Evolutionary conservation across 2,113 vertebrate species (phyloP).

Genomic region (Lasiurus borealis): DNA sequence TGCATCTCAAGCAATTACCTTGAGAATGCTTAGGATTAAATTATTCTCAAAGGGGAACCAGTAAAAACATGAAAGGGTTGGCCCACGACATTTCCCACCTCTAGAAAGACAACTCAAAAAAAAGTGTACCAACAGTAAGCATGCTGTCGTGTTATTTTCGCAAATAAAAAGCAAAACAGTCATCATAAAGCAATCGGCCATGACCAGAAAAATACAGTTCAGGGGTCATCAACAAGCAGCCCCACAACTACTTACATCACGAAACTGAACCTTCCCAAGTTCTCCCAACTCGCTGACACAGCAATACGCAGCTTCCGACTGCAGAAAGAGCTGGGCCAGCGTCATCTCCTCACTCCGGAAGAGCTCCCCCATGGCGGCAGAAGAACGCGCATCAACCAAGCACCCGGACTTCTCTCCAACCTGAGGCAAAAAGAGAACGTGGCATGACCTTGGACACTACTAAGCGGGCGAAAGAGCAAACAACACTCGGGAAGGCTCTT

Average conservation of each 20-base stretch:
- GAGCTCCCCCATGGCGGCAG: constrained; percentile 94
- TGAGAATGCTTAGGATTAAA: background rate
- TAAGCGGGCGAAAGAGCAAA: constrained; percentile 42
- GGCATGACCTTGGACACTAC: background rate
- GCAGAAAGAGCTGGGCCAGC: constrained; percentile 97
- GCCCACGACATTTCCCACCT: background rate
- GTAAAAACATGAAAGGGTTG: background rate
- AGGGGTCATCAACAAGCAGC: background rate
- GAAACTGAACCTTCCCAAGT: constrained; percentile 98
- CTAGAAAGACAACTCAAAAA: background rate
- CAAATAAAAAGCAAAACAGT: constrained; percentile 53
- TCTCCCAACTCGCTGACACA: constrained; percentile 98
- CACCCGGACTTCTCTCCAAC: constrained; percentile 50
- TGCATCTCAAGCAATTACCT: constrained; percentile 9
- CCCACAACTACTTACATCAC: constrained; percentile 92
- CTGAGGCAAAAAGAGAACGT: constrained; percentile 69
- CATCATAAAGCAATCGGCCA: background rate
- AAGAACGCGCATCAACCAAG: background rate
- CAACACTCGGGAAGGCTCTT: background rate
- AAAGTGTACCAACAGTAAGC: background rate
- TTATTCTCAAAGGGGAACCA: background rate
- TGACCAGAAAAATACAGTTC: background rate
- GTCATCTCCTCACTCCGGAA: constrained; percentile 99
- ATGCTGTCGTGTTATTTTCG: background rate
- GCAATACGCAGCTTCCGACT: constrained; percentile 98